A percentile compares a stretch with the other conserved stretches of the same genome.
Conservation (phyloP, 2,797 vertebrate genomes). For the Pseudomugil tenellus region DNA sequence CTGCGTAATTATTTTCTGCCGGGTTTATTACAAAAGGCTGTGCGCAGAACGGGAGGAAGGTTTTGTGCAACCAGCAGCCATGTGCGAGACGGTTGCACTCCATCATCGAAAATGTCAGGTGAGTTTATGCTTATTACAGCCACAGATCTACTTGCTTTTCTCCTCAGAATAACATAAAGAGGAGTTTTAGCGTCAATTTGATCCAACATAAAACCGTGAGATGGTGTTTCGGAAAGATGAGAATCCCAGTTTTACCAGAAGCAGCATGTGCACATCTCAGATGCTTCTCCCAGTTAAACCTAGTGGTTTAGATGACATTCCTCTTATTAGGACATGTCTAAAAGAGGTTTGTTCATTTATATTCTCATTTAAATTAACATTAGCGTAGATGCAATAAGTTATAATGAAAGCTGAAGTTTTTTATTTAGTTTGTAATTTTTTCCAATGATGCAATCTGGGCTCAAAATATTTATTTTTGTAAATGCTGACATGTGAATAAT, state of each 20-base stretch:
- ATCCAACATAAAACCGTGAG: neutral
- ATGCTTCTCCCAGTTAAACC: neutral
- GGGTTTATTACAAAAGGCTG: slow-evolving; percentile 1
- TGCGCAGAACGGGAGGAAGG: neutral
- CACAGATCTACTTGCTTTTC: slow-evolving; percentile 7
- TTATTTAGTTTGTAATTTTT: no score
- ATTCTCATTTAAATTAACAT: no score
- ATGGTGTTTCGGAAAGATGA: no score
- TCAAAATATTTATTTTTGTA: no score
- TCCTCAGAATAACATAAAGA: neutral
- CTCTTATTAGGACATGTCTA: neutral
- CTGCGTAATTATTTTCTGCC: slow-evolving; percentile 13
- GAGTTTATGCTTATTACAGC: neutral
- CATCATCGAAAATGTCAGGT: slow-evolving; percentile 3
- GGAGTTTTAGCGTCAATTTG: neutral
- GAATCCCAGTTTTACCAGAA: neutral
- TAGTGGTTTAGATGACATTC: no score
- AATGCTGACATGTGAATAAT: no score
- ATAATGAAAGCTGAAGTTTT: no score
- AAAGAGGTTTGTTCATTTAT: no score
- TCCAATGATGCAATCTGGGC: no score
- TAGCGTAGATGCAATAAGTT: no score
- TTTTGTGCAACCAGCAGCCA: slow-evolving; percentile 8
- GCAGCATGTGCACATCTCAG: neutral
- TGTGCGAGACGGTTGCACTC: neutral